Percentiles rank a stretch among this genome's conserved stretches.
Evolutionary conservation across 2,888 invertebrate species (phyloP).

Genomic region (Ormyrus thymus): DNA sequence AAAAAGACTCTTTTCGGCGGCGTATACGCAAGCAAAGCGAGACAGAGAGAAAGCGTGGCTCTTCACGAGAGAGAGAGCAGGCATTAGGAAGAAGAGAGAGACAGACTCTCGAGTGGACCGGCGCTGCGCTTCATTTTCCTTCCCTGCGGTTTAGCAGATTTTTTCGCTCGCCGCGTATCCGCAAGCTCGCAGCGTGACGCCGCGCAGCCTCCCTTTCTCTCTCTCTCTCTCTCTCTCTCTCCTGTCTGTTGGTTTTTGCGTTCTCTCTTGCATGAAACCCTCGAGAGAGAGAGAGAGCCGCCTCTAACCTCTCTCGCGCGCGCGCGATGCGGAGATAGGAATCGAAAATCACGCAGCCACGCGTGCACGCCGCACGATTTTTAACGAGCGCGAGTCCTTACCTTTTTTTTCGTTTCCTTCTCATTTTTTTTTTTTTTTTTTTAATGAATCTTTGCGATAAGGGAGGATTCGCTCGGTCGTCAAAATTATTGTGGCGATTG

Average conservation of each 20-base stretch:
- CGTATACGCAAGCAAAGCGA: neutral
- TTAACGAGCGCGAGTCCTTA: conserved; percentile 25
- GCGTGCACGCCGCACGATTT: conserved; percentile 7
- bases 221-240: conserved; percentile 25
- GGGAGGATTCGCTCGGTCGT: neutral
- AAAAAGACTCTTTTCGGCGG: neutral
- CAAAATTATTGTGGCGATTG: neutral
- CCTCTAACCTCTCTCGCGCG: conserved; percentile 16
- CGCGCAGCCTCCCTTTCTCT: conserved; percentile 23
- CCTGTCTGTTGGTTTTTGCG: neutral
- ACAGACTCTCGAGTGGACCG: conserved; percentile 48
- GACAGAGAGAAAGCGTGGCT: neutral
- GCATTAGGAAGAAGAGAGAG: neutral
- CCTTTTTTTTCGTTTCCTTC: neutral
- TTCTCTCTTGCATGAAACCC: conserved; percentile 18
- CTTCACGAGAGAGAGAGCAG: neutral
- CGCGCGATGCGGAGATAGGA: conserved; percentile 15
- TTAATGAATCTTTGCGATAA: conserved; percentile 16
- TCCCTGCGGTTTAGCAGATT: conserved; percentile 55
- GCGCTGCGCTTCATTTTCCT: conserved; percentile 52
- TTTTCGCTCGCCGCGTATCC: conserved; percentile 39
- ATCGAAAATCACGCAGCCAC: conserved; percentile 49
- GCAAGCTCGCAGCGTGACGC: neutral
- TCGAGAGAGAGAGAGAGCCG: conserved; percentile 12
- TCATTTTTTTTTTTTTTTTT: neutral